A percentile compares a stretch with the other conserved stretches of the same genome.
These are phyloP conservation scores for Atrina japonica DNA, from an alignment of 2,888 invertebrate species.

Conservation along the genomic window DNA sequence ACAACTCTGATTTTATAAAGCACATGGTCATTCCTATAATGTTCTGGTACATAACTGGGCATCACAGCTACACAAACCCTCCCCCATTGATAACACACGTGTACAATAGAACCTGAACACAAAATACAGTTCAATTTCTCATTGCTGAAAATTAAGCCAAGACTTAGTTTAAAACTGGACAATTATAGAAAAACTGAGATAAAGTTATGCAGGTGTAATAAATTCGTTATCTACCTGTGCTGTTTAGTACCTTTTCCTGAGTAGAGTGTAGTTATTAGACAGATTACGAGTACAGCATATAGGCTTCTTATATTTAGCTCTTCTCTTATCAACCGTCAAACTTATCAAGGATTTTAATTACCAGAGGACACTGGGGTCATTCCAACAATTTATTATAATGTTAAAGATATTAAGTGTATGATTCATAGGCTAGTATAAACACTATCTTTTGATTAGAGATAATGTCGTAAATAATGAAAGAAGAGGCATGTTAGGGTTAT, in stretches of 20 bases:
- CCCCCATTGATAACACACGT: too few relatives aligned
- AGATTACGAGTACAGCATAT: conserved; percentile 5
- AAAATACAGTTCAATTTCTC: background rate
- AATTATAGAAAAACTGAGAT: conserved; percentile 5
- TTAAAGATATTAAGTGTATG: conserved; percentile 27
- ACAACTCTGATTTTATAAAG: too few relatives aligned
- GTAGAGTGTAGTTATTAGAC: conserved; percentile 15
- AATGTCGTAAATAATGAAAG: conserved; percentile 24
- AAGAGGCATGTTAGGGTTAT: conserved; percentile 1
- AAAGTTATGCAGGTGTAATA: conserved; percentile 33
- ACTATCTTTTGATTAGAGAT: conserved; percentile 31
- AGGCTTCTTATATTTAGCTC: background rate
- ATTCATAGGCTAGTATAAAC: conserved; percentile 31
- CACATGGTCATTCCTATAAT: too few relatives aligned
- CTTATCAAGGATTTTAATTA: conserved; percentile 41
- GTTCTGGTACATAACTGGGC: too few relatives aligned
- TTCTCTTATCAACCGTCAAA: conserved; percentile 31
- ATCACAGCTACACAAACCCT: too few relatives aligned
- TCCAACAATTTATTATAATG: conserved; percentile 29
- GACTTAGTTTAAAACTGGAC: too few relatives aligned
- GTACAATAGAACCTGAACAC: conserved; percentile 12
- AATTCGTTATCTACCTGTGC: conserved; percentile 37
- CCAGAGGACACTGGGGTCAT: conserved; percentile 33
- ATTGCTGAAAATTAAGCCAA: too few relatives aligned
- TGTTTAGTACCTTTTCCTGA: conserved; percentile 15